A percentile compares a stretch with the other conserved stretches of the same genome.
These are phyloP conservation scores for Mastomys natalensis DNA, from an alignment of 2,113 vertebrate species.

Conservation along the genomic window DNA sequence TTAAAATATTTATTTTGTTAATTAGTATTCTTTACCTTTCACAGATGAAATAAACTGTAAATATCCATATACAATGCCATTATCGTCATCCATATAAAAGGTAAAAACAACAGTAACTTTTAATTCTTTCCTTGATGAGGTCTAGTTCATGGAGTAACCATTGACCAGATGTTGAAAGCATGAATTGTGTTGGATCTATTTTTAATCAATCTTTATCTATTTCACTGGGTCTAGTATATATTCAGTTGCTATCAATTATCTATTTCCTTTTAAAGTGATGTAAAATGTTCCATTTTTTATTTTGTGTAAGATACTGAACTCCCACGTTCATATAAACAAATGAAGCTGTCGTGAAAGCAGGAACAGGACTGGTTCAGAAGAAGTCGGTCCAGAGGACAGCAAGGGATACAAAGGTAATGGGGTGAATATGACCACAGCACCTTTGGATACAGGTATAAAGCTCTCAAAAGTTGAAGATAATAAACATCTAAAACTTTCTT, in stretches of 20 bases:
- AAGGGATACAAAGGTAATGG: not conserved
- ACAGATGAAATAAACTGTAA: constrained; percentile 20
- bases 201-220: not conserved
- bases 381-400: not conserved
- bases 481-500: not conserved
- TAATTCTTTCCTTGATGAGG: not conserved
- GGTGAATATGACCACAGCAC: not conserved
- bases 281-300: constrained; percentile 21
- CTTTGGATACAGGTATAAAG: not conserved
- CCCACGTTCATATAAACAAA: not conserved
- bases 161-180: not conserved
- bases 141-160: not conserved
- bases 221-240: not conserved
- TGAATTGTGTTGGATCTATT: not conserved
- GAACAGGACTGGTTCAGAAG: not conserved
- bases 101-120: not conserved
- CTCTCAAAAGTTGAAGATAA: not conserved
- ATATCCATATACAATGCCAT: not conserved
- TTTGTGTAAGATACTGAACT: not conserved
- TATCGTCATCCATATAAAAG: not conserved
- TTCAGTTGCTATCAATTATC: not conserved
- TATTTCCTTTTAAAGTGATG: not conserved
- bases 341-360: not conserved
- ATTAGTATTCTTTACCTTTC: constrained; percentile 53
- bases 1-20: constrained; percentile 63